Base-by-base conservation (phyloP, 2,113 vertebrate genomes). In the Damaliscus lunatus region DNA sequence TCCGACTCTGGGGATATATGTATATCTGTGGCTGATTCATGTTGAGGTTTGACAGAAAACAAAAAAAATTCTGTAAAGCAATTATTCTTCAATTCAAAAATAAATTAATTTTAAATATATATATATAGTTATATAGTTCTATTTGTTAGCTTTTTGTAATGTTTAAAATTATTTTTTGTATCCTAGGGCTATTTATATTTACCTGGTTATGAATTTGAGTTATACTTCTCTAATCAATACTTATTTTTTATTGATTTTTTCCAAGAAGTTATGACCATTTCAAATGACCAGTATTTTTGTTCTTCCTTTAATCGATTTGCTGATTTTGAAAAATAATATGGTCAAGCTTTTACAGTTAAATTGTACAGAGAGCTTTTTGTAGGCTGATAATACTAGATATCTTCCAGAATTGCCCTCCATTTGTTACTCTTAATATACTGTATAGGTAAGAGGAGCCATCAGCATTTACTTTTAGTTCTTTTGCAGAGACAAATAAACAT, bases 381-480 rank as follows among this genome's bases (percentile, higher is more conserved):
- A 50, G 81, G 33, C 12, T 93, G 88, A 62, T 90, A 53, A 19
- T 88, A 7, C 40, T 78, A 50, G 36, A n/a, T 48, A 55, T 88
- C 80, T 93, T 95, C 23, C 55, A 85, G 62, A 91, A 59, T 83
- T 91, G 36, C 11, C 36, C 84, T 55, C 59, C 31, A 71, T 8
- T 88, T 94, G 86, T 91, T 97, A 95, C 57, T 62, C 8, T 50
- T 97, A 95, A 81, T 88, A 88, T 55, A 67, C 57, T 57, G 16
- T 86, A 5, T 88, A 96, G 91, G 94, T 50, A 92, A 96, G 91
- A 92, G 78, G 31, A 87, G 13, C 77, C 86, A 78, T 94, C 91
- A 95, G 48, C 95, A 80, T 91, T 98, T 97, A 62, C 80, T 95
- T 96, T 90, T 78, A 77, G 71, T 97, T 94, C 94, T 96, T 96